These are phyloP conservation scores for Neodon shergylaensis DNA, from an alignment of 2,113 vertebrate species.

Conservation along the genomic window DNA sequence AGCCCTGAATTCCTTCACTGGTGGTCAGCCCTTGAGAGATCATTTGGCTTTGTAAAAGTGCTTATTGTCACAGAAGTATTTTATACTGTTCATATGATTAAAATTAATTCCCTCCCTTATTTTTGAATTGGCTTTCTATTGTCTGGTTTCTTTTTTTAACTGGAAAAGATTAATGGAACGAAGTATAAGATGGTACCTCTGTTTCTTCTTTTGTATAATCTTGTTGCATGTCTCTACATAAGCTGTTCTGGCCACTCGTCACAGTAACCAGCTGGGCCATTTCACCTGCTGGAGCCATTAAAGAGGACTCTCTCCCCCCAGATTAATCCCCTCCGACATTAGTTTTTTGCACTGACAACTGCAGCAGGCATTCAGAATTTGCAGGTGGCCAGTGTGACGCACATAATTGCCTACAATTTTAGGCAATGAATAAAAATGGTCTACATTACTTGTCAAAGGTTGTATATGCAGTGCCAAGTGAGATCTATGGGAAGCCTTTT, in stretches of 20 bases:
- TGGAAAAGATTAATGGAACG: conserved; percentile 79
- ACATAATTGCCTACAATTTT: conserved; percentile 99
- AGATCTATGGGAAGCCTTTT: conserved; percentile 99
- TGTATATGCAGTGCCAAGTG: conserved; percentile 98
- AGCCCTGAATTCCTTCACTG: conserved; percentile 84
- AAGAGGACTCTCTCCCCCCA: conserved; percentile 93
- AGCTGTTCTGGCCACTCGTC: conserved; percentile 97
- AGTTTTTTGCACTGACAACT: conserved; percentile 95
- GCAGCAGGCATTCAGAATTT: conserved; percentile 99
- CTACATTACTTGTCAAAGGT: conserved; percentile 99
- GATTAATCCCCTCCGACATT: conserved; percentile 92
- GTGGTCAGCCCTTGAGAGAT: conserved; percentile 66
- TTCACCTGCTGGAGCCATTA: conserved; percentile 99
- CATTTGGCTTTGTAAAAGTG: conserved; percentile 74
- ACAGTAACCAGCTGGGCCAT: conserved; percentile 99
- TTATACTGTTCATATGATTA: conserved; percentile 66
- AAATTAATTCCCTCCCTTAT: conserved; percentile 74
- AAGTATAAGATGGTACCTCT: conserved; percentile 85
- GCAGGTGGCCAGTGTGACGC: conserved; percentile 99
- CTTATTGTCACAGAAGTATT: conserved; percentile 66
- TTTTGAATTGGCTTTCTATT: conserved; percentile 74
- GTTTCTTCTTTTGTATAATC: conserved; percentile 86
- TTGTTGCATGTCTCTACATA: conserved; percentile 92
- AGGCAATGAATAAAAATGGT: conserved; percentile 99
- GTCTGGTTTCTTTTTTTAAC: conserved; percentile 73